A percentile compares a stretch with the other conserved stretches of the same genome.
These are phyloP conservation scores for Eleutherodactylus coqui DNA, from an alignment of 2,797 vertebrate species.

Conservation along the genomic window DNA sequence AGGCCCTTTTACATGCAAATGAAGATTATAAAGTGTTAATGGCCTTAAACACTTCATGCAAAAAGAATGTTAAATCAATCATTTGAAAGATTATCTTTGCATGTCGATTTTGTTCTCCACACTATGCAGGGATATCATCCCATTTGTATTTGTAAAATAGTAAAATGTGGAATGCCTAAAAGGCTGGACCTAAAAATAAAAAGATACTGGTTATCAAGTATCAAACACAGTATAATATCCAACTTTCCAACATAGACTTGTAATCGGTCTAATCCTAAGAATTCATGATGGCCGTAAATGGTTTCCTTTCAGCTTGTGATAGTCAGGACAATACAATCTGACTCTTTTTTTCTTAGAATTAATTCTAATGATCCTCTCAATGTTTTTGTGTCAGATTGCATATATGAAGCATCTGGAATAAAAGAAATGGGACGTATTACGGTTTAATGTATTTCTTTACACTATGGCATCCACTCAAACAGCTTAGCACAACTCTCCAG, in stretches of 20 bases:
- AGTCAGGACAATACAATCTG: slow-evolving; percentile 3
- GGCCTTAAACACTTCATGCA: too few relatives aligned
- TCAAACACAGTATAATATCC: background rate
- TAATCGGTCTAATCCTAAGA: background rate
- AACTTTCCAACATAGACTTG: background rate
- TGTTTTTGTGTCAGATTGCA: slow-evolving; percentile 41
- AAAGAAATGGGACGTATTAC: slow-evolving; percentile 40
- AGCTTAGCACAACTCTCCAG: slow-evolving; percentile 32
- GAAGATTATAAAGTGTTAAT: too few relatives aligned
- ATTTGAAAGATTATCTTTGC: too few relatives aligned
- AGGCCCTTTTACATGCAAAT: too few relatives aligned
- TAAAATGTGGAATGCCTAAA: background rate
- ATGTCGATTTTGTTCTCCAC: background rate
- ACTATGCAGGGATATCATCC: background rate
- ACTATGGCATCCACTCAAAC: slow-evolving; percentile 50
- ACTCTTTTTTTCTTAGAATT: slow-evolving; percentile 44
- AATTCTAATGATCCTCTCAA: slow-evolving; percentile 23
- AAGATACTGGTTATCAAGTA: background rate
- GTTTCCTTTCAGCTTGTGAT: slow-evolving; percentile 8
- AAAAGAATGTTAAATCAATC: too few relatives aligned
- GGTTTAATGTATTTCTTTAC: slow-evolving; percentile 42
- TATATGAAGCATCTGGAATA: slow-evolving; percentile 38
- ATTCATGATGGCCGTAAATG: slow-evolving; percentile 9
- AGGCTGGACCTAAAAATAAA: background rate
- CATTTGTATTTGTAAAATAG: background rate